Base-by-base conservation (phyloP, 2,113 vertebrate species). In the Nothoprocta perdicaria region DNA sequence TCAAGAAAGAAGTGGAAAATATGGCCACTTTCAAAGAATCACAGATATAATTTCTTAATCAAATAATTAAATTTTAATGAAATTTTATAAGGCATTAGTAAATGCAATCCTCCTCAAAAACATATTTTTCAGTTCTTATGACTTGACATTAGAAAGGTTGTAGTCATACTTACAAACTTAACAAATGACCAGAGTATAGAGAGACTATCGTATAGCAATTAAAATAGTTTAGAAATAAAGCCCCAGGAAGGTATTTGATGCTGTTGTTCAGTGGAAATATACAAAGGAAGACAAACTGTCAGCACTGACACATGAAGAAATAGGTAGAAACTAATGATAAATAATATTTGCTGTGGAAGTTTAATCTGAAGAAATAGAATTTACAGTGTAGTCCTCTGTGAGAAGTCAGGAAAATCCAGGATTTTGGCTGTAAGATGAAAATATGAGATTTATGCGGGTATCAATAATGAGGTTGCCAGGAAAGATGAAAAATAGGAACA, bases 91-190 rank as follows among this genome's bases (percentile, higher is more conserved):
- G 26, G 18, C 60, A 45, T 5, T 18, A 5, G 5, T 69, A 55
- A 86, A 38, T 31, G 46, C 2, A 6, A 17, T 38, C n/a, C 13
- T 86, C 40, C 46, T 21, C 10, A 71, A 69, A 67, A 69, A 67
- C 46, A n/a, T 27, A 38, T 0, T 0, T 12, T 23, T 43, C 11
- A 17, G 13, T 27, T 55, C 22, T 40, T 79, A 3, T 23, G 9
- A 26, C 21, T 58, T 46, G 41, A 26, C 5, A 23, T 29, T 45
- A 78, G 11, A 8, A 27, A 61, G n/a, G 8, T 1, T 48, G 69
- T 75, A 43, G 53, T 35, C 13, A 75, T 14, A 60, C 50, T 65
- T 65, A 1, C 40, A 50, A 79, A 74, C 50, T 35, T 33, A 18
- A 16, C 15, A 58, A 58, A 60, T 27, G 1, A 60, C 78, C 22